Conservation (phyloP, 2,113 vertebrate species). For the Patagioenas fasciata region DNA sequence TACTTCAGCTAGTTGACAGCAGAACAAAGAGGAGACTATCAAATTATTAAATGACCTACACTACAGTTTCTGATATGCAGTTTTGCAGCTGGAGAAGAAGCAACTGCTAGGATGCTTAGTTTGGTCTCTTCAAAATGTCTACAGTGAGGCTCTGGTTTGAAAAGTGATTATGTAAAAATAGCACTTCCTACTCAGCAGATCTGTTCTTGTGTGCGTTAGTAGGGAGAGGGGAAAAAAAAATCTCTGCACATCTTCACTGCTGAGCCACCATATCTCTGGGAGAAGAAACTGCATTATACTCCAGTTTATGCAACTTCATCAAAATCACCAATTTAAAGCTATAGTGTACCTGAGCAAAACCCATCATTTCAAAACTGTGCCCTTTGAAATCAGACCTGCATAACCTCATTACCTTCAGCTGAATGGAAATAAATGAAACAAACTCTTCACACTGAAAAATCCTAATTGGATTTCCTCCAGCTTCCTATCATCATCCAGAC, state of each 20-base stretch:
- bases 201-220: slow-evolving; percentile 32
- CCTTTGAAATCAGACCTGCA: slow-evolving; percentile 38
- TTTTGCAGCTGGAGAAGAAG: slow-evolving; percentile 27
- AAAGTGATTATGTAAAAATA: slow-evolving; percentile 64
- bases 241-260: neutral
- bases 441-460: slow-evolving; percentile 52
- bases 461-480: slow-evolving; percentile 43
- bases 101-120: slow-evolving; percentile 1
- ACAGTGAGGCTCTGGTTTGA: slow-evolving; percentile 21
- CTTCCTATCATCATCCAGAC: slow-evolving; percentile 40
- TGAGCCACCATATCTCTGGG: neutral
- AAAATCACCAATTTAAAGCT: slow-evolving; percentile 32
- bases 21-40: neutral
- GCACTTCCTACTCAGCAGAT: slow-evolving; percentile 67
- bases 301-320: slow-evolving; percentile 46
- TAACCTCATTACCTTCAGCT: slow-evolving; percentile 40
- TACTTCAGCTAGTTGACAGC: neutral
- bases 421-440: slow-evolving; percentile 54
- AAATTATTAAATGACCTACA: neutral
- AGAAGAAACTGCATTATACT: neutral
- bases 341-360: slow-evolving; percentile 18
- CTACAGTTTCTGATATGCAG: neutral
- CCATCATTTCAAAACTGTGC: slow-evolving; percentile 13
- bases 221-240: neutral
- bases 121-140: slow-evolving; percentile 48